Evolutionary conservation across 2,113 vertebrate genomes (phyloP).

Genomic region (Heteronetta atricapilla): DNA sequence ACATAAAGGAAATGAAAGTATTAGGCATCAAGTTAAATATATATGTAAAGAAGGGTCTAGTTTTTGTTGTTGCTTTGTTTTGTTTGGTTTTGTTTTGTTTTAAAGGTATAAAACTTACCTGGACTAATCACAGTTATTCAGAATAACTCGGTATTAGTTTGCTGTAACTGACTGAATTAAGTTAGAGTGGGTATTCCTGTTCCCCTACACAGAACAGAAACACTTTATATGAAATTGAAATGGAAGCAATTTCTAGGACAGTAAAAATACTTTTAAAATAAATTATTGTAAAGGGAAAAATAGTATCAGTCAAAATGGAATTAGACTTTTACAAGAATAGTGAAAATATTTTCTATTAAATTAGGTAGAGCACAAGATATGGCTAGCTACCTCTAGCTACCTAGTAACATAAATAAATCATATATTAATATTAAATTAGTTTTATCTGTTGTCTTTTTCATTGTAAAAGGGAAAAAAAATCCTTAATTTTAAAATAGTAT

Average conservation of each 20-base stretch:
- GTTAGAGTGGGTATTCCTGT: neutral
- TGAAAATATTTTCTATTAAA: neutral
- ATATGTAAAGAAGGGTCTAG: neutral
- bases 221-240: neutral
- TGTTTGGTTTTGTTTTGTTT: neutral
- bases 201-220: neutral
- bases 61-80: neutral
- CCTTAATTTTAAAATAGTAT: neutral
- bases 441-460: neutral
- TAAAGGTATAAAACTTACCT: neutral
- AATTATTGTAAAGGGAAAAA: neutral
- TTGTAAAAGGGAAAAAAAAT: neutral
- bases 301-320: neutral
- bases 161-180: neutral
- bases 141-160: neutral
- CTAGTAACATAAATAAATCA: neutral
- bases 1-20: neutral
- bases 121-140: neutral
- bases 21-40: neutral
- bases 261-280: neutral
- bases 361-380: neutral
- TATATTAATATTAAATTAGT: neutral
- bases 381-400: neutral
- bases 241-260: neutral
- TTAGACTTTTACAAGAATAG: neutral